Conservation (phyloP, 2,888 invertebrate genomes). For the Amiota minor region DNA sequence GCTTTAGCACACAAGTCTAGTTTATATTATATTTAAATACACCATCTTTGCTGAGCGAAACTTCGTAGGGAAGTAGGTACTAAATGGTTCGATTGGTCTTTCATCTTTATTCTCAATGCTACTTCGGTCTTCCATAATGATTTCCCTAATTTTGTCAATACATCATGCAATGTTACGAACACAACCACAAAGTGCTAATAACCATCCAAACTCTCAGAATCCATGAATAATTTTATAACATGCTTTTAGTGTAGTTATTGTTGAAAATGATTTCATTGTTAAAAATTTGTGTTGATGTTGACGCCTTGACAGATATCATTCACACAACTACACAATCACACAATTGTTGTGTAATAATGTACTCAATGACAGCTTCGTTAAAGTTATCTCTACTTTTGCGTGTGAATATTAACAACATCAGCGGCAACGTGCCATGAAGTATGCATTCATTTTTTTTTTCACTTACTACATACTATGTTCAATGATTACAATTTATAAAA, state of each 20-base stretch:
- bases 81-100: too few species aligned
- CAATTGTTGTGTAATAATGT: constrained; percentile 12
- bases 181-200: too few species aligned
- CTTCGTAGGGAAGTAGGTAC: too few species aligned
- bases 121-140: too few species aligned
- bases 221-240: too few species aligned
- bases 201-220: too few species aligned
- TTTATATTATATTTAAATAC: too few species aligned
- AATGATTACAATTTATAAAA: constrained; percentile 57
- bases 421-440: neutral
- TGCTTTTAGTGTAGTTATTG: neutral
- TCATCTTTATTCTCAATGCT: too few species aligned
- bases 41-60: too few species aligned
- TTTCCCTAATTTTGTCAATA: too few species aligned
- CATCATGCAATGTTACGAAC: too few species aligned
- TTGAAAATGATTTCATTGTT: neutral
- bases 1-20: too few species aligned
- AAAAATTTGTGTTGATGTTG: neutral
- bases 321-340: neutral
- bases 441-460: neutral
- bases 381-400: neutral
- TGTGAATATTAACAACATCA: neutral
- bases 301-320: neutral
- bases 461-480: neutral
- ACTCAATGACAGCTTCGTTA: constrained; percentile 8